phyloP scores from a whole-genome alignment of 2,888 invertebrate species.

The Perizoma affinitatum region DNA sequence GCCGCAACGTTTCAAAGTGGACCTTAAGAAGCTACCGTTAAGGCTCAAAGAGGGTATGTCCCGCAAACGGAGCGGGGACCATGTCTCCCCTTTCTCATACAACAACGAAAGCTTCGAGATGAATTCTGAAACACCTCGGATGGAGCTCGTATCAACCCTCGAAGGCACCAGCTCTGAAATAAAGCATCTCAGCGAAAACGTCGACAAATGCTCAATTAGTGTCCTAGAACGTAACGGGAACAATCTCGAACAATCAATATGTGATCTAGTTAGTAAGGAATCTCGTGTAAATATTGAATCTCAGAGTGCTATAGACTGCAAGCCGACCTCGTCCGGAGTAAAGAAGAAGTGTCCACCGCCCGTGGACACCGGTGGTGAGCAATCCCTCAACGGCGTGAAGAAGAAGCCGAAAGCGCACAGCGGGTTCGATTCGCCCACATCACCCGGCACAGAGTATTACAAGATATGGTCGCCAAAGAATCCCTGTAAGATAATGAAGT shows the following conservation, averaged over 20 bases:
- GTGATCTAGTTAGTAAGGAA: constrained; percentile 79
- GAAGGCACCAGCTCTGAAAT: constrained; percentile 66
- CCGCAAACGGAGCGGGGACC: constrained; percentile 77
- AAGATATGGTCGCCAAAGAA: constrained; percentile 88
- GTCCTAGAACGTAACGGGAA: constrained; percentile 77
- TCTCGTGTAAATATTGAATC: constrained; percentile 80
- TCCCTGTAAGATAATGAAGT: constrained; percentile 83
- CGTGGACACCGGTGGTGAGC: constrained; percentile 80
- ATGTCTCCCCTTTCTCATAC: constrained; percentile 77
- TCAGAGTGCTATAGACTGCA: constrained; percentile 66
- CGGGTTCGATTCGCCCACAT: constrained; percentile 81
- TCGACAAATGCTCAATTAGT: constrained; percentile 84
- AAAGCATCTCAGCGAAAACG: constrained; percentile 78
- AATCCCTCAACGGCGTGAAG: constrained; percentile 83
- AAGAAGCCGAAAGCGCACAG: constrained; percentile 85
- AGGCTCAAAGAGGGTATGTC: constrained; percentile 82
- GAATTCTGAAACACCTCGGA: constrained; percentile 73
- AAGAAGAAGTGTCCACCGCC: constrained; percentile 84
- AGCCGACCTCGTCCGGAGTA: constrained; percentile 75
- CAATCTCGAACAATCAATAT: constrained; percentile 73
- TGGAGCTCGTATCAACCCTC: constrained; percentile 60
- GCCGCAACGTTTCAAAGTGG: constrained; percentile 78
- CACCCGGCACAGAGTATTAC: constrained; percentile 86
- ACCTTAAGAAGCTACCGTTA: constrained; percentile 83
- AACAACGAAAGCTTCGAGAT: constrained; percentile 81